Evolutionary conservation across 2,888 invertebrate genomes (phyloP).

Genomic region (Drosophila setosimentum): DNA sequence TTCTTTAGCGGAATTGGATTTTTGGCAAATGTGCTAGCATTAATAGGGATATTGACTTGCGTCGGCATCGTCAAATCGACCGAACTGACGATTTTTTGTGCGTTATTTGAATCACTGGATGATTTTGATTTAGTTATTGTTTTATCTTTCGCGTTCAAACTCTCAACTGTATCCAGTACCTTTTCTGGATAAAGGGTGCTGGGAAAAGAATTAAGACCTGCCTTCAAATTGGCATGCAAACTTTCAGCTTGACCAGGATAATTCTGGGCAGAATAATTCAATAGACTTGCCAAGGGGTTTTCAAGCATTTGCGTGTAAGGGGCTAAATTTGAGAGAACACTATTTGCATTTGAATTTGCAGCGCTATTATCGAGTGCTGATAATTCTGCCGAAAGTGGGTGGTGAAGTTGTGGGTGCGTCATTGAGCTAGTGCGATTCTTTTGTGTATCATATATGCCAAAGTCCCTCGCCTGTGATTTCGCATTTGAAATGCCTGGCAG

Average conservation of each 20-base stretch:
- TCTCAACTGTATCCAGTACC: conserved; percentile 27
- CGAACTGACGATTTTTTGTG: conserved; percentile 19
- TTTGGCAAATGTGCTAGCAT: conserved; percentile 7
- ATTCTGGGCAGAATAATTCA: conserved; percentile 41
- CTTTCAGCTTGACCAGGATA: conserved; percentile 32
- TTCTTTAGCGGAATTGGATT: conserved; percentile 7
- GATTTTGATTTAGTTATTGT: conserved; percentile 12
- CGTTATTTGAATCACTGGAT: conserved; percentile 17
- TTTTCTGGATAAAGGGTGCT: conserved; percentile 24
- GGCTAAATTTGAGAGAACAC: conserved; percentile 35
- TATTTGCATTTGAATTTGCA: conserved; percentile 29
- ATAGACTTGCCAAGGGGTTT: conserved; percentile 47
- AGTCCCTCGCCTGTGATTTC: conserved; percentile 39
- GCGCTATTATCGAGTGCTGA: conserved; percentile 18
- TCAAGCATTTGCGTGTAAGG: conserved; percentile 57
- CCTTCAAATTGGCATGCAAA: conserved; percentile 26
- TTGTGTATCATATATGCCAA: conserved; percentile 42
- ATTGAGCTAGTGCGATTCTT: conserved; percentile 31
- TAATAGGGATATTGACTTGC: background rate
- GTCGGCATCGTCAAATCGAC: conserved; percentile 42
- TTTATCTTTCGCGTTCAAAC: conserved; percentile 30
- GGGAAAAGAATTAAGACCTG: conserved; percentile 9
- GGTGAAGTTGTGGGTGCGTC: conserved; percentile 25
- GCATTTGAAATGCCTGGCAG: conserved; percentile 32
- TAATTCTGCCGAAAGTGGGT: conserved; percentile 24